Conservation (phyloP, 2,888 invertebrate genomes). For the Tenthredo mesomela region DNA sequence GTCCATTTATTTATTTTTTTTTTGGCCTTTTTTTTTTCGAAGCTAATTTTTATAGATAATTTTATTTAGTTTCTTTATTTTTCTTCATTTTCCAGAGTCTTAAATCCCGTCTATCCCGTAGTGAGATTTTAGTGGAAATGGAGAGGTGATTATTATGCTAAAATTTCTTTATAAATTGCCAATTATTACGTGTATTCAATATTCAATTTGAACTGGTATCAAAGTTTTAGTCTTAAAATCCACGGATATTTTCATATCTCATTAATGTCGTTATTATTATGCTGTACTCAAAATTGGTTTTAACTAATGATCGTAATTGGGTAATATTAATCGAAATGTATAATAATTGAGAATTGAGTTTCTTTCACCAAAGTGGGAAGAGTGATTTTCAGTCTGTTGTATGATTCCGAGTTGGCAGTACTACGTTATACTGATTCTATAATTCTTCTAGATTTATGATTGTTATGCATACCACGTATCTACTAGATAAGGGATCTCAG, state of each 20-base stretch:
- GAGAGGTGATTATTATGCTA: conserved; percentile 63
- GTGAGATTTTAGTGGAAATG: conserved; percentile 60
- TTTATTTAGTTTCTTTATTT: conserved; percentile 53
- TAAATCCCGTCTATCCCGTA: conserved; percentile 59
- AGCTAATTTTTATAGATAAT: conserved; percentile 53
- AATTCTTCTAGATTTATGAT: conserved; percentile 49
- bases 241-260: conserved; percentile 32
- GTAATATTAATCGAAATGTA: neutral
- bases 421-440: conserved; percentile 26
- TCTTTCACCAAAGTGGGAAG: neutral
- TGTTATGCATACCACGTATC: conserved; percentile 35
- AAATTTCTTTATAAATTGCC: conserved; percentile 39
- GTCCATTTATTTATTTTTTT: neutral
- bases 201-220: neutral
- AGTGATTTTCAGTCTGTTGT: neutral
- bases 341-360: neutral
- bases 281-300: neutral
- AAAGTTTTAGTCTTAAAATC: conserved; percentile 3
- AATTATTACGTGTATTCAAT: neutral
- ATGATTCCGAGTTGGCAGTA: conserved; percentile 42
- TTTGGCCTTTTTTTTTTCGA: neutral
- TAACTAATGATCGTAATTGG: neutral
- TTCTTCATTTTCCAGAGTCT: conserved; percentile 58
- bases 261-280: neutral
- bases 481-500: conserved; percentile 31